These are phyloP conservation scores for Sarotherodon lohbergeri DNA, from an alignment of 2,113 vertebrate genomes.

Conservation along the genomic window DNA sequence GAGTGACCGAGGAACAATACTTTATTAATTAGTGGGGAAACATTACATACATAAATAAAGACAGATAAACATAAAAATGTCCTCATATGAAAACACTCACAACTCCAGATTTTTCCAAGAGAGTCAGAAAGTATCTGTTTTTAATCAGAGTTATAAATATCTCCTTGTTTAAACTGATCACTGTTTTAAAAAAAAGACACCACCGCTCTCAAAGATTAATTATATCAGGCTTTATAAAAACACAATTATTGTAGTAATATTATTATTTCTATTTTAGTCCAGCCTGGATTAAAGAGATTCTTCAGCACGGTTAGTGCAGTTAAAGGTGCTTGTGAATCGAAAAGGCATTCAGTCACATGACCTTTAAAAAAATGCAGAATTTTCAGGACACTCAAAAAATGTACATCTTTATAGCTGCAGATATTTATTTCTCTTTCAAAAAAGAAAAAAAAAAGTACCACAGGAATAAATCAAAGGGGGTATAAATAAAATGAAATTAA, in stretches of 20 bases:
- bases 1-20: neutral
- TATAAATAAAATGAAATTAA: neutral
- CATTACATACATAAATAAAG: conserved; percentile 20
- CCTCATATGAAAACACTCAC: neutral
- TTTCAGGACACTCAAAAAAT: neutral
- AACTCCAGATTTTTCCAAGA: neutral
- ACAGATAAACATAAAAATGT: conserved; percentile 5
- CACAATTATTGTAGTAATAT: neutral
- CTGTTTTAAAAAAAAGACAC: neutral
- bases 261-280: neutral
- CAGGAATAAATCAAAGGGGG: neutral
- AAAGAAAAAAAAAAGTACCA: neutral
- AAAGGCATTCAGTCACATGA: neutral
- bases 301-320: neutral
- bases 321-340: neutral
- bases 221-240: neutral
- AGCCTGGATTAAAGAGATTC: neutral
- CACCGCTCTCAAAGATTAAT: neutral
- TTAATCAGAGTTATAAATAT: neutral
- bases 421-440: neutral
- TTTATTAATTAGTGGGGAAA: conserved; percentile 16
- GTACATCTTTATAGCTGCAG: neutral
- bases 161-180: neutral
- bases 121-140: neutral
- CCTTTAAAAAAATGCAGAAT: neutral